phyloP scores from a whole-genome alignment of 2,888 invertebrate genomes.

The Latrodectus elegans region DNA sequence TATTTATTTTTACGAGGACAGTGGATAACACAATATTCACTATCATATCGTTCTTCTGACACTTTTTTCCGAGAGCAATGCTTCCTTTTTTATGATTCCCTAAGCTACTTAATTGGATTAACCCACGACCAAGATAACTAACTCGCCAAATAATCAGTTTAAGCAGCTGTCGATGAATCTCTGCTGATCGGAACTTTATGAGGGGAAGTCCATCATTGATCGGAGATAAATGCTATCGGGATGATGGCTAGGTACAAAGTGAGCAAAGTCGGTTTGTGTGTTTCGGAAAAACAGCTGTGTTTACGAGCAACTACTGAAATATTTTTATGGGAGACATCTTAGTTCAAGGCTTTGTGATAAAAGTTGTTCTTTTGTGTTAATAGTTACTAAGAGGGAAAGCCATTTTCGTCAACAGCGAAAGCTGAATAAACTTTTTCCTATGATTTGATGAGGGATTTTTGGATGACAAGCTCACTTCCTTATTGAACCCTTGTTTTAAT shows the following conservation, averaged over 20 bases:
- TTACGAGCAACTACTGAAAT: conserved; percentile 17
- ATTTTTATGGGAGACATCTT: conserved; percentile 31
- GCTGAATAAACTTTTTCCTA: neutral
- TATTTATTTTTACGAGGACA: no score
- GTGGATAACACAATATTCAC: no score
- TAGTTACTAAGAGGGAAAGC: conserved; percentile 24
- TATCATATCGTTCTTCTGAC: no score
- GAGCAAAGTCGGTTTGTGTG: conserved; percentile 26
- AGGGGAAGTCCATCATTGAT: conserved; percentile 1
- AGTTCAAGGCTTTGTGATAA: conserved; percentile 41
- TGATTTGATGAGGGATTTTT: neutral
- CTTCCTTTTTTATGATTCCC: no score
- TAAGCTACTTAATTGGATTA: no score
- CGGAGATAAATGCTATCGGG: conserved; percentile 28
- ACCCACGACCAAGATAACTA: no score
- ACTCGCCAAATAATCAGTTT: no score
- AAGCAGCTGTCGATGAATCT: no score
- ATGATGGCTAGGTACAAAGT: conserved; percentile 57
- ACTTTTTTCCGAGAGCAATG: no score
- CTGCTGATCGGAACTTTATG: neutral
- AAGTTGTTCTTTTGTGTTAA: conserved; percentile 16
- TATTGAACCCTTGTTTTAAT: no score
- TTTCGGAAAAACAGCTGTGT: conserved; percentile 41
- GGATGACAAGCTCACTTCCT: no score
- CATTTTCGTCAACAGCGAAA: conserved; percentile 1